Percentiles rank a stretch among this genome's conserved stretches.
These are phyloP conservation scores for Lathamus discolor DNA, from an alignment of 2,113 vertebrate genomes.

Conservation along the genomic window DNA sequence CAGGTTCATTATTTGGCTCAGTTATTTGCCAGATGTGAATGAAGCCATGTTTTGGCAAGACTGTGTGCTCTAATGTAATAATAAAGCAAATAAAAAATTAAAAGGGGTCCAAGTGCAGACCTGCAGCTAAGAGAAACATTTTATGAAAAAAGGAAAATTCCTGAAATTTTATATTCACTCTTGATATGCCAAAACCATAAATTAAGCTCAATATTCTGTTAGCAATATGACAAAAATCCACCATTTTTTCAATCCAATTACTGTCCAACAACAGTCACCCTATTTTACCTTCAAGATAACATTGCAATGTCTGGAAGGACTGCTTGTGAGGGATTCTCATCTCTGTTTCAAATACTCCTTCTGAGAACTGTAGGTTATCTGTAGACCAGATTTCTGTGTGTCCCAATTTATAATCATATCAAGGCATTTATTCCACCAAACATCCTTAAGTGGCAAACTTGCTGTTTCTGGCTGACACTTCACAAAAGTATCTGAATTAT, in stretches of 20 bases:
- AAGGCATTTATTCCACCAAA: not conserved
- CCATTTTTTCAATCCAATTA: not conserved
- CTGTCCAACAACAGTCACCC: not conserved
- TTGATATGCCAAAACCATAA: not conserved
- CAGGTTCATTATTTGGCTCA: conserved; percentile 26
- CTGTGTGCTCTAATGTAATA: not conserved
- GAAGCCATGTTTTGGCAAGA: conserved; percentile 11
- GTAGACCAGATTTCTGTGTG: not conserved
- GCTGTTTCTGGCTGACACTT: not conserved
- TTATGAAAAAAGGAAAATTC: not conserved
- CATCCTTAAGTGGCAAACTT: not conserved
- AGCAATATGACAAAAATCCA: not conserved
- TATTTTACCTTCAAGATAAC: not conserved
- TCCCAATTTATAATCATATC: not conserved
- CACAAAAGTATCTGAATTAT: not conserved
- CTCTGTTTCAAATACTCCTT: not conserved
- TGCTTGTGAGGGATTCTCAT: not conserved
- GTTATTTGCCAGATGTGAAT: conserved; percentile 29
- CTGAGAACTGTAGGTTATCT: not conserved
- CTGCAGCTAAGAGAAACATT: not conserved
- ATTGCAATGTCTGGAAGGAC: not conserved
- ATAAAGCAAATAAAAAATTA: not conserved
- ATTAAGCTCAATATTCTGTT: not conserved
- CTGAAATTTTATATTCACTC: not conserved
- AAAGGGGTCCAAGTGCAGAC: not conserved